Conservation (phyloP, 2,113 vertebrate genomes). For the Menidia beryllina region DNA sequence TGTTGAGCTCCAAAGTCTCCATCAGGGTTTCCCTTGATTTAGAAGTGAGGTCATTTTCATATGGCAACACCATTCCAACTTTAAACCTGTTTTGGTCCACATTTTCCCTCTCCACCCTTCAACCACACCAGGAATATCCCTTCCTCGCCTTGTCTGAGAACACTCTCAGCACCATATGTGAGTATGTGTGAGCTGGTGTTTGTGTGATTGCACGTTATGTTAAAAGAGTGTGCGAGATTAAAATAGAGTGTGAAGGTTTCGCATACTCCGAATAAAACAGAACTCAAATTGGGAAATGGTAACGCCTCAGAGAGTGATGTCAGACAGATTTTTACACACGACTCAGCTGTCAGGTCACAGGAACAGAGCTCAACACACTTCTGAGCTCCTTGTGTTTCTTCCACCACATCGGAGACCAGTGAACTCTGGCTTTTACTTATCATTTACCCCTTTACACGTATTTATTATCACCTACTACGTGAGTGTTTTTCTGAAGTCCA, state of each 20-base stretch:
- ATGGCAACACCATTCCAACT: constrained; percentile 76
- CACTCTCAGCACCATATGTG: constrained; percentile 28
- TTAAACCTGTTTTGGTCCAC: constrained; percentile 73
- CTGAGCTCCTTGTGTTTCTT: constrained; percentile 39
- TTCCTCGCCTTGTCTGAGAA: constrained; percentile 59
- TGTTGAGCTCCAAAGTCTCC: constrained; percentile 61
- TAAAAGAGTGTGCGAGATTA: constrained; percentile 52
- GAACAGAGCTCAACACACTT: constrained; percentile 36
- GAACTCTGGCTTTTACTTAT: constrained; percentile 22
- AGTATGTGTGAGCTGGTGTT: constrained; percentile 18
- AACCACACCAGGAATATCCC: constrained; percentile 75
- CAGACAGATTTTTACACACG: constrained; percentile 55
- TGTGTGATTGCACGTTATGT: constrained; percentile 56
- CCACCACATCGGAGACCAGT: constrained; percentile 40
- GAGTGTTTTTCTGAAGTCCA: constrained; percentile 17
- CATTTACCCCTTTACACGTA: constrained; percentile 41
- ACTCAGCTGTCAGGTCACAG: constrained; percentile 51
- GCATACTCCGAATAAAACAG: constrained; percentile 71
- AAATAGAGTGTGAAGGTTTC: constrained; percentile 69
- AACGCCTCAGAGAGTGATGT: constrained; percentile 65
- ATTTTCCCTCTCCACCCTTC: constrained; percentile 74
- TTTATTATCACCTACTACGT: constrained; percentile 28
- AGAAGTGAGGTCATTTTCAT: constrained; percentile 75
- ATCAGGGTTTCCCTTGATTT: constrained; percentile 71
- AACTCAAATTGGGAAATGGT: constrained; percentile 54